A percentile compares a stretch with the other conserved stretches of the same genome.
Conservation (phyloP, 2,888 invertebrate genomes). For the Pyrrhosoma nymphula region DNA sequence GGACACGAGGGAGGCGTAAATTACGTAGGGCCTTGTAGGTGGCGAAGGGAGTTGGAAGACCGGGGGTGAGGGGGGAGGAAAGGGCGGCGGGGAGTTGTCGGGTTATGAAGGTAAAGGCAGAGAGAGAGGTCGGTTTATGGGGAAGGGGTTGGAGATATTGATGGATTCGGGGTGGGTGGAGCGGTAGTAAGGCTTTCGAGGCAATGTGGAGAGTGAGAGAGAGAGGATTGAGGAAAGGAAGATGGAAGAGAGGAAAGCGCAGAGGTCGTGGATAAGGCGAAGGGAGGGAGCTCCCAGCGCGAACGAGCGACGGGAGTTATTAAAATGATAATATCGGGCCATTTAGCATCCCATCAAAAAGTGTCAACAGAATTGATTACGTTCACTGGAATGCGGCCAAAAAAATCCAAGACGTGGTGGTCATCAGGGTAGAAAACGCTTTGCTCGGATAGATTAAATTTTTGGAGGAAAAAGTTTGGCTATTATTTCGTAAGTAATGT, state of each 20-base stretch:
- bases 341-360: constrained; percentile 16
- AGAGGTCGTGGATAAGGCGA: not conserved
- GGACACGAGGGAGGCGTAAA: not conserved
- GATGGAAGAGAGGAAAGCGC: not conserved
- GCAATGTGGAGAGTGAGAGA: not conserved
- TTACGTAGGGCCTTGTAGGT: not conserved
- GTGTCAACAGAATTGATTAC: constrained; percentile 11
- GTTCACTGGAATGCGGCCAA: not conserved
- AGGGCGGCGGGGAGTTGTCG: not conserved
- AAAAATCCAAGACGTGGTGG: not conserved
- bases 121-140: constrained; percentile 25
- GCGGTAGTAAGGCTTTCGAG: not conserved
- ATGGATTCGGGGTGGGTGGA: not conserved
- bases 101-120: constrained; percentile 35
- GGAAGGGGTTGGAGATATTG: not conserved
- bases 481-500: not conserved
- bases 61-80: not conserved
- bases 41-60: not conserved
- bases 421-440: not conserved
- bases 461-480: not conserved
- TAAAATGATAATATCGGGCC: constrained; percentile 21
- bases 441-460: not conserved
- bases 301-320: not conserved
- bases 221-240: not conserved
- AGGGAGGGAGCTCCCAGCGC: not conserved